Evolutionary conservation across 2,797 vertebrate species (phyloP).

Genomic region (Sebastes iracundus): DNA sequence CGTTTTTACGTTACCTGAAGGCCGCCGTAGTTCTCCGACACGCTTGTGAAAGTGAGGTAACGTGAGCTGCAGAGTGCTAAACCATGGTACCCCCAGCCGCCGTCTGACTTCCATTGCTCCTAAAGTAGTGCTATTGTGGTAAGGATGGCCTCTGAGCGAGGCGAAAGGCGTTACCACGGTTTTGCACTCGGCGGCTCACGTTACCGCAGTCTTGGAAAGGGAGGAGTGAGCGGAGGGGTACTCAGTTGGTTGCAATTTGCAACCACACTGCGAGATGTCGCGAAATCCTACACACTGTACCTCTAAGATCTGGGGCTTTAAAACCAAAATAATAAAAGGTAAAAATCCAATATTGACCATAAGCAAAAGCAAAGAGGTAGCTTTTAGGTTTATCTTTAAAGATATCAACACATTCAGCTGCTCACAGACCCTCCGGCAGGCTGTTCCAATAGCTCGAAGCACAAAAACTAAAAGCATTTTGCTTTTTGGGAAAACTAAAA

Average conservation of each 20-base stretch:
- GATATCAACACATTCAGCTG: background rate
- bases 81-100: too few species aligned
- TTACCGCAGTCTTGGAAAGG: too few species aligned
- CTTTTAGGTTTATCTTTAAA: background rate
- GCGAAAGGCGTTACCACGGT: too few species aligned
- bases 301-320: too few species aligned
- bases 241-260: too few species aligned
- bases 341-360: background rate
- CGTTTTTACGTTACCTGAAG: accelerated
- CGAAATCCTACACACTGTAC: accelerated
- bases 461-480: background rate
- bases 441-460: background rate
- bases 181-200: too few species aligned
- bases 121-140: accelerated
- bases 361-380: background rate
- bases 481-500: background rate
- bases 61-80: too few species aligned
- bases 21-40: too few species aligned
- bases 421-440: background rate
- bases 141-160: accelerated
- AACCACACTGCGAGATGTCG: too few species aligned
- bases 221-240: too few species aligned
- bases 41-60: too few species aligned
- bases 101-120: too few species aligned
- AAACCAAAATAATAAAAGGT: background rate